Conservation (phyloP, 2,888 invertebrate species). For the Trichacis sp. region DNA sequence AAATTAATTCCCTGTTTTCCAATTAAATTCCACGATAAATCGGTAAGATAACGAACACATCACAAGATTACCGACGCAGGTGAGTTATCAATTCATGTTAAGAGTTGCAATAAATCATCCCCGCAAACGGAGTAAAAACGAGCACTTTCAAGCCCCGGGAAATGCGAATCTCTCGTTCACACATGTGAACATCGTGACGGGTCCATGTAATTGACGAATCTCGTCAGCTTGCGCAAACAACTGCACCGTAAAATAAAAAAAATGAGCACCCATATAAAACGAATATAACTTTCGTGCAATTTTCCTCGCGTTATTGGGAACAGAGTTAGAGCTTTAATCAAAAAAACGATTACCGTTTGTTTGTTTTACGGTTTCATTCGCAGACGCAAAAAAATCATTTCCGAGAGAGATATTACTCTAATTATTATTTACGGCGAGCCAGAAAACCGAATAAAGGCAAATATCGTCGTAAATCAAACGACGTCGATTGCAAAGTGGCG, state of each 20-base stretch:
- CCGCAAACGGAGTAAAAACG: slow-evolving; percentile 11
- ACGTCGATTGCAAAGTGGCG: slow-evolving; percentile 21
- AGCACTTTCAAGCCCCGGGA: slow-evolving; percentile 8
- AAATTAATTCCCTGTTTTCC: slow-evolving; percentile 59
- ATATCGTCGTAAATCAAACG: slow-evolving; percentile 20
- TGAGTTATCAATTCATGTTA: slow-evolving; percentile 40
- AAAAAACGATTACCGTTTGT: no score
- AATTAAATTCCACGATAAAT: slow-evolving; percentile 51
- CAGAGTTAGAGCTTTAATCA: no score
- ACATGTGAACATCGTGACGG: slow-evolving; percentile 1
- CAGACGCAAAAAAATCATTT: slow-evolving; percentile 3
- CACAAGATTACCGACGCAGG: slow-evolving; percentile 35
- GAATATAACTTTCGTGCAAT: background rate
- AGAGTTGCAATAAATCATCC: slow-evolving; percentile 34
- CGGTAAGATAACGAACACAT: slow-evolving; percentile 33
- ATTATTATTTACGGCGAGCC: slow-evolving; percentile 12
- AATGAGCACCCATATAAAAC: background rate
- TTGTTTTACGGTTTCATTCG: no score
- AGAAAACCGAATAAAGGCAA: slow-evolving; percentile 18
- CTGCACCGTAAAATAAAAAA: background rate
- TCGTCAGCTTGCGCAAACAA: background rate
- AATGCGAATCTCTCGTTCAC: slow-evolving; percentile 30
- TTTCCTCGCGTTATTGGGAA: no score
- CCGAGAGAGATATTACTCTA: slow-evolving; percentile 14
- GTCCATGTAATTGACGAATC: no score